Evolutionary conservation across 2,113 vertebrate species (phyloP), one percentile per base, ranked within the genome.

Genomic region (Malurus alboscapulatus): DNA sequence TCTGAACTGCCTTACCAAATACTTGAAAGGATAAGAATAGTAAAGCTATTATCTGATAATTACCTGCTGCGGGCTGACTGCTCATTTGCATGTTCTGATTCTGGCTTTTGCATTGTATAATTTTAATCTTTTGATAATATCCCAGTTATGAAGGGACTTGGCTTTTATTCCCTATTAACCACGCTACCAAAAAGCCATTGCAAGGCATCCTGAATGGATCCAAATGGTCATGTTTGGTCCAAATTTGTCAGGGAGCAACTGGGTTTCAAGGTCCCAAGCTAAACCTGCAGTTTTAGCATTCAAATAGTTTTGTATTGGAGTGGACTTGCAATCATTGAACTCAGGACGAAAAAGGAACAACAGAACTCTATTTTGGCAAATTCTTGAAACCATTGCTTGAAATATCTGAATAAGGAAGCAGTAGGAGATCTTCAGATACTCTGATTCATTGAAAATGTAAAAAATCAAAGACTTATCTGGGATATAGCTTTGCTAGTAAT

Each of bases 21-120:
- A 63, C 42, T 90, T 93, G 24, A 80, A 29, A 86, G 81, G 68
- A 86, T 95, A 96, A 96, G 83, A 96, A 95, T 94, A 96, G 92
- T 83, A 79, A 93, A 85, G 16, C 82, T 85, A 75, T 95, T 96
- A 96, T 95, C 83, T 88, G 83, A 93, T 96, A 96, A 95, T 96
- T 95, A 93, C 79, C 90, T 86, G 50, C 92, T 95, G 55, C 85
- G 78, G 68, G 92, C 86, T 93, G 75, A 83, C 79, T 96, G 3
- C 36, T 92, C 85, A 96, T 96, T 93, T 93, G 83, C 90, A 92
- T 93, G 90, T 95, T 90, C 90, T 88, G 79, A 83, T 90, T 85
- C 83, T 86, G 59, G 68, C 45, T 90, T 86, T 86, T 88, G 68
- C 59, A 57, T 96, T 93, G 90, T 90, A 69, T 91, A 94, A 96